Evolutionary conservation across 2,113 vertebrate species (phyloP).

Genomic region (Gymnorhina tibicen): DNA sequence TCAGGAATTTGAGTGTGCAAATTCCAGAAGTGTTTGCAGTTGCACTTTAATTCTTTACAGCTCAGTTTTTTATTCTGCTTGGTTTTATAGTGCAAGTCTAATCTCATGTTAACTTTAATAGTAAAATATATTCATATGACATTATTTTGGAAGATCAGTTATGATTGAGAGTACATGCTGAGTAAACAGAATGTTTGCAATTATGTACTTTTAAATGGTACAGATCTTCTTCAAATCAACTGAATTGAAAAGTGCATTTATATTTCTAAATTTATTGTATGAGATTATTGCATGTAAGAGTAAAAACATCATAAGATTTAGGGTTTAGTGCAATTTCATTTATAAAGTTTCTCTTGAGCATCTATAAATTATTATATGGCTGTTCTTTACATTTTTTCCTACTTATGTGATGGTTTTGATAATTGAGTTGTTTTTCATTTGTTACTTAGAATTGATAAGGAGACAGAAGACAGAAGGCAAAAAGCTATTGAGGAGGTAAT

Average conservation of each 20-base stretch:
- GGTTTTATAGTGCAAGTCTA: not conserved
- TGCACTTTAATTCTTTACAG: not conserved
- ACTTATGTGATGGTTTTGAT: constrained; percentile 46
- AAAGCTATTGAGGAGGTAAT: constrained; percentile 95
- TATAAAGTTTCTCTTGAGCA: not conserved
- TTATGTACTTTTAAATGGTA: not conserved
- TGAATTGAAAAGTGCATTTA: not conserved
- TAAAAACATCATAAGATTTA: not conserved
- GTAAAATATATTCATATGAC: not conserved
- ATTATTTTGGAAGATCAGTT: not conserved
- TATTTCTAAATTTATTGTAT: not conserved
- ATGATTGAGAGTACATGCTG: not conserved
- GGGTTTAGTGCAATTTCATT: not conserved
- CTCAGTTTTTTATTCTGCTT: not conserved
- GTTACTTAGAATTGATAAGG: constrained; percentile 83
- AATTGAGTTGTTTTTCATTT: constrained; percentile 60
- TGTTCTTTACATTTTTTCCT: not conserved
- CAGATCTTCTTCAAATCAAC: not conserved
- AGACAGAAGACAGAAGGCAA: constrained; percentile 92
- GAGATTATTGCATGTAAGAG: not conserved
- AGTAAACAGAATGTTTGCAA: not conserved
- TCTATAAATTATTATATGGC: not conserved
- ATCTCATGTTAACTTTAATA: not conserved
- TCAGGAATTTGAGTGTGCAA: not conserved
- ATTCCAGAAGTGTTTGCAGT: not conserved